phyloP scores from a whole-genome alignment of 2,797 vertebrate species.

The Picus viridis region DNA sequence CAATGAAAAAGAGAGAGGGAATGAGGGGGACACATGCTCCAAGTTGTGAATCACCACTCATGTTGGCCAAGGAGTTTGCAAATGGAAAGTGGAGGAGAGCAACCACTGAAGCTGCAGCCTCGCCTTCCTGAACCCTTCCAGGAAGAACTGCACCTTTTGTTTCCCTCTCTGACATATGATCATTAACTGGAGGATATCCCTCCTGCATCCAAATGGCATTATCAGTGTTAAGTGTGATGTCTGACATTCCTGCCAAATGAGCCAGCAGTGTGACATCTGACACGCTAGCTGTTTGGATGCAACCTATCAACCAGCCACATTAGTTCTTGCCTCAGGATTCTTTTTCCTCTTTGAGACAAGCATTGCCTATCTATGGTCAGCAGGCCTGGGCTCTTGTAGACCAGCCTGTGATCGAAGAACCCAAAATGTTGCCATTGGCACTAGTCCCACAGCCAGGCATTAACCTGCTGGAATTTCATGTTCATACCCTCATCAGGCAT shows the following conservation, averaged over 20 bases:
- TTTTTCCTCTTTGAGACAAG: too few relatives aligned
- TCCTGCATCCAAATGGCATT: not conserved
- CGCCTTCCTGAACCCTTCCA: not conserved
- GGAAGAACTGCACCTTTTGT: not conserved
- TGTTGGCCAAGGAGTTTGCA: not conserved
- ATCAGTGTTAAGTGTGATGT: accelerated
- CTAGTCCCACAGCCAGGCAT: too few relatives aligned
- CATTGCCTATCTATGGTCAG: too few relatives aligned
- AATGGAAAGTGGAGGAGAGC: accelerated
- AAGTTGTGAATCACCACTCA: not conserved
- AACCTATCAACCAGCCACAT: too few relatives aligned
- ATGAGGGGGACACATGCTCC: not conserved
- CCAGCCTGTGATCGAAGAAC: too few relatives aligned
- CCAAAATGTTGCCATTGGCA: too few relatives aligned
- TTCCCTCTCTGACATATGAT: not conserved
- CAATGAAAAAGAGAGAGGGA: not conserved
- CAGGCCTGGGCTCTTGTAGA: too few relatives aligned
- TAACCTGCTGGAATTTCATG: too few relatives aligned
- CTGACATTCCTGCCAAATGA: not conserved
- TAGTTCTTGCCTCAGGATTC: too few relatives aligned
- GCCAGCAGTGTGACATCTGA: too few relatives aligned
- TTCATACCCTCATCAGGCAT: too few relatives aligned
- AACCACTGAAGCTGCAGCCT: not conserved
- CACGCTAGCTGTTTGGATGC: too few relatives aligned
- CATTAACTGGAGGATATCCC: not conserved